These are phyloP conservation scores for Peromyscus eremicus DNA, from an alignment of 2,797 vertebrate genomes.

Conservation along the genomic window DNA sequence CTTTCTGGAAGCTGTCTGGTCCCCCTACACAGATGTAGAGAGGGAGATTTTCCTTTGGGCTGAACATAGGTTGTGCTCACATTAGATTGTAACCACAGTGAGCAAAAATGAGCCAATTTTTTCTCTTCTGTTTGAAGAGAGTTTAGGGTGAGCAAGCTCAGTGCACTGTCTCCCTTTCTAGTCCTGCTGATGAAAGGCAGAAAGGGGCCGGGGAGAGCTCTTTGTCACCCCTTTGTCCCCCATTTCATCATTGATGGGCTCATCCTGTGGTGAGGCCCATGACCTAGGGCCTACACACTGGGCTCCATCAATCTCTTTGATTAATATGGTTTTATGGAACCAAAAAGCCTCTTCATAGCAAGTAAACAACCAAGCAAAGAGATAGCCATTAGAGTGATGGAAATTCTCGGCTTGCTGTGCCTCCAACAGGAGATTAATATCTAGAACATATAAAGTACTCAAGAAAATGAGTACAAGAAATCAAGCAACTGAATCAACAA, in stretches of 20 bases:
- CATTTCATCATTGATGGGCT: neutral
- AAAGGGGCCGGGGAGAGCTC: neutral
- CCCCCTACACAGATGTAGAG: neutral
- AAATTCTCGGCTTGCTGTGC: neutral
- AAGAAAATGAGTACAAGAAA: neutral
- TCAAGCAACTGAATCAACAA: neutral
- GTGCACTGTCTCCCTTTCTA: neutral
- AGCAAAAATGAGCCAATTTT: neutral
- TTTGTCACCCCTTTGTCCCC: too few relatives aligned
- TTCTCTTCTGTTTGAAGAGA: neutral
- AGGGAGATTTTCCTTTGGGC: neutral
- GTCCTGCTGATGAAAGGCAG: neutral
- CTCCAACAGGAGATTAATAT: neutral
- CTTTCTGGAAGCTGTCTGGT: neutral
- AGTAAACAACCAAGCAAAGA: neutral
- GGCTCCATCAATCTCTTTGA: neutral
- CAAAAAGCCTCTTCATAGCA: neutral
- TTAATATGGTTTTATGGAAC: neutral
- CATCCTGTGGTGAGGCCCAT: neutral
- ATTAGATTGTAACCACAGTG: neutral
- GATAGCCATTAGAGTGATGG: neutral
- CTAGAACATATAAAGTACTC: neutral
- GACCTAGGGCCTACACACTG: neutral
- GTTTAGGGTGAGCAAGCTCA: neutral
- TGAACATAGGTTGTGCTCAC: neutral